Conservation (phyloP, 2,888 invertebrate species). For the Pandemis heparana region DNA sequence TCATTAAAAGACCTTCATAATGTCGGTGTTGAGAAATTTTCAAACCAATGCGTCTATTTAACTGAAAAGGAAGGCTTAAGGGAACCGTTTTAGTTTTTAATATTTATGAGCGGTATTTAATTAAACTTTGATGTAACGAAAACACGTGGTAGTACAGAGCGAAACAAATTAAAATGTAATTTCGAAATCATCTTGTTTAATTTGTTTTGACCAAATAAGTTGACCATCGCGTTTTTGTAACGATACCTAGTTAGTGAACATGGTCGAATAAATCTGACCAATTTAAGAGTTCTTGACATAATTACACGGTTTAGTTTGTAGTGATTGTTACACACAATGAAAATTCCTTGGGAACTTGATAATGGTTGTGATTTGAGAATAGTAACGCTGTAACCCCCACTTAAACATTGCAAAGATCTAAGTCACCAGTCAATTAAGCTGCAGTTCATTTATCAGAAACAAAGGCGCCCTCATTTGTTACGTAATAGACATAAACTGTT, state of each 20-base stretch:
- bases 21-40: conserved; percentile 13
- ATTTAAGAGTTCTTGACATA: conserved; percentile 61
- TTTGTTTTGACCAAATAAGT: conserved; percentile 18
- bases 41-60: conserved; percentile 7
- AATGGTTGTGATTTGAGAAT: conserved; percentile 17
- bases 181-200: background rate
- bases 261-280: conserved; percentile 52
- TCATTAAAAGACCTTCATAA: background rate
- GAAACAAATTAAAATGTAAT: background rate
- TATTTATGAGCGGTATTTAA: conserved; percentile 41
- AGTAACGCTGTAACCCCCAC: conserved; percentile 3
- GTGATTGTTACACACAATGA: conserved; percentile 49
- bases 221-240: conserved; percentile 37
- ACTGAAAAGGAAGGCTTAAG: conserved; percentile 13
- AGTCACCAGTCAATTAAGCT: conserved; percentile 8
- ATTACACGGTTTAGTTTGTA: conserved; percentile 57
- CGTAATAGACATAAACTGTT: conserved; percentile 16
- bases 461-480: conserved; percentile 16
- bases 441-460: conserved; percentile 10
- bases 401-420: conserved; percentile 8
- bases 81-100: conserved; percentile 19
- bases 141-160: background rate
- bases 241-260: conserved; percentile 45
- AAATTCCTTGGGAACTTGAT: conserved; percentile 17
- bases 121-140: conserved; percentile 39